Evolutionary conservation across 2,888 invertebrate genomes (phyloP), one percentile per base, ranked within the genome.

Genomic region (Spodoptera picta): DNA sequence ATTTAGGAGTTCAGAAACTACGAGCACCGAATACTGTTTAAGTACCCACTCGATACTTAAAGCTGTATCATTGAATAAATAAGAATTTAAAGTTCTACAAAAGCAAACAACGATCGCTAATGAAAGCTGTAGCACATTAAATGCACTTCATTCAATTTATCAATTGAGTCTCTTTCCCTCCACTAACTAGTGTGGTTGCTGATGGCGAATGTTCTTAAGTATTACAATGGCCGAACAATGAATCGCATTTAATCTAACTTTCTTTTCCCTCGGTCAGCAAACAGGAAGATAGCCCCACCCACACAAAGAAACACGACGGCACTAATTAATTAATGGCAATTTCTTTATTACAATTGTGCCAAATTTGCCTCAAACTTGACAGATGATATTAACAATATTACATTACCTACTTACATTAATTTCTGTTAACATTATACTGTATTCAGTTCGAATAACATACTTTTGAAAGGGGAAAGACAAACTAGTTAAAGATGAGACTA

Each of bases 311-410:
- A 91, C 90, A 89, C 81, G 89, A 83, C 81, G 83, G 68, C 87
- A 82, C 85, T 92, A 92, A 92, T 92, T 93, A 92, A 93, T 92
- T 92, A 90, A 83, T 74, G 83, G 84, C 74, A 80, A 85, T 90
- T 89, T 89, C 87, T 87, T 87, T 87, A 88, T 89, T 86, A 86
- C 72, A 70, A 81, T 81, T 80, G 82, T 85, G 87, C 88, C 80
- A 78, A 86, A 84, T 77, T 85, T 83, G 79, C 75, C 78, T 78
- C 69, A 72, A 80, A 83, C 73, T 78, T 80, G 44, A 48, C 47
- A 61, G 64, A 73, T 64, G 74, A 63, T 52, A 63, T 36, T 36
- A 36, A 36, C 36, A 36, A 36, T 36, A 9, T 36, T 9, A 36
- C 9, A 27, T 27, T 27, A 27, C 4, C 4, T 27, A 27, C 27